Base-by-base conservation (phyloP, 2,113 vertebrate species). In the Microcebus ravelobensis region DNA sequence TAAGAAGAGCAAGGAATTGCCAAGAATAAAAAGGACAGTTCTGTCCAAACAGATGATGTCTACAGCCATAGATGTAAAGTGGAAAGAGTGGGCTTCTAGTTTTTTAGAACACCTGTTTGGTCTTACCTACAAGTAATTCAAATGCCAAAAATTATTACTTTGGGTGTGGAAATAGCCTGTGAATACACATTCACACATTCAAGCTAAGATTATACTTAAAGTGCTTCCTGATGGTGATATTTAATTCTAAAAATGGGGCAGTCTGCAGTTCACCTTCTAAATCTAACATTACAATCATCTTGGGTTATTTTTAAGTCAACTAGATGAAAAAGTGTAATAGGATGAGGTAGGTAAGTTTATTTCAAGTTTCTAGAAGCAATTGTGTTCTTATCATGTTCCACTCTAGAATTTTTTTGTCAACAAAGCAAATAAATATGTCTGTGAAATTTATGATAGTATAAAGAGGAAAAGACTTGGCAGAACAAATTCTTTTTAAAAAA, bases 291-390 rank as follows among this genome's bases (percentile, higher is more conserved):
- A 87, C 39, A 70, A 73, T 65, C 80, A 74, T 57, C 25, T 52
- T 96, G 61, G 50, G 73, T 87, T 97, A 97, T 94, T 96, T 96
- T 96, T 90, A 68, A 95, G 83, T 80, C 91, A 76, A 55, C 67
- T 71, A 71, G 50, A 63, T 93, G 96, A 91, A 88, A 94, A 96
- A 63, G 57, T 57, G 0, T 80, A 81, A 90, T 68, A 39, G 68
- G 74, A 85, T 29, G 65, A 95, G 14, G 55, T 67, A 59, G 65
- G 17, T 70, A 77, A 91, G 91, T 52, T 27, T 52, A 82, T 50
- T 45, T 82, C 82, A 93, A 87, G 74, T 89, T 94, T 96, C 55
- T 71, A 93, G 93, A 93, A 95, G 70, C 45, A 87, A 61, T 59
- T 94, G 94, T 95, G 50, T 92, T 97, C 79, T 81, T 14, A 36